Evolutionary conservation across 2,888 invertebrate species (phyloP), one percentile per base, ranked within the genome.

Genomic region (Hydroisotoma schaefferi): DNA sequence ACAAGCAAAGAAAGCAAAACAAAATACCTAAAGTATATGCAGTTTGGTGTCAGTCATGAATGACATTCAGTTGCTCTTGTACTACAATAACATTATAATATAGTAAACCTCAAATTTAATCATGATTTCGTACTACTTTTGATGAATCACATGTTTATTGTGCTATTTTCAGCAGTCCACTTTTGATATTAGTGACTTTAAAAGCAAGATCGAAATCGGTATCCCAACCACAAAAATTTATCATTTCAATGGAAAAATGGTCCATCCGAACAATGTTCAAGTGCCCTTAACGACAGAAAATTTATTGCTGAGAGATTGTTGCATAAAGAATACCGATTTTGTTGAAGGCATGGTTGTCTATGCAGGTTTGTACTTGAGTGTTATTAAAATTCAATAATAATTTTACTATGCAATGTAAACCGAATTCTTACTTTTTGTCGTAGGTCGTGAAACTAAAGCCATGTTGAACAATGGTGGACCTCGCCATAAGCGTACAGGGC

Each of bases 391-490:
- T 51, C 15, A 33, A 33, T 28, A 28, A 23, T 43, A 20, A 43
- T 43, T 43, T 6, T 43, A 43, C n/a, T 43, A 15, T 43, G 6
- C 12, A 15, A 43, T 18, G 10, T n/a, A n/a, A 43, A 33, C 33
- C 8, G 43, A 47, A 47, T 47, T 8, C 6, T 47, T 18, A 23
- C 23, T 28, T 33, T 33, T 22, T 15, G 5, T 49, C 76, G 29
- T 77, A 83, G 91, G 97, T 60, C 93, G 93, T 77, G 97, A 98
- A 81, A 95, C 95, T 18, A 98, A 98, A 80, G 92, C 95, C 20
- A 92, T 97, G 92, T 83, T 97, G 65, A 98, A 97, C 79, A 97
- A 95, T 78, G 91, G 93, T 69, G 93, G 94, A 44, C 94, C 94
- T 61, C 84, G 94, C 47, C 92, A 89, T 79, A 97, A 94, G 79